Evolutionary conservation across 2,113 vertebrate genomes (phyloP).

Genomic region (Anser cygnoides): DNA sequence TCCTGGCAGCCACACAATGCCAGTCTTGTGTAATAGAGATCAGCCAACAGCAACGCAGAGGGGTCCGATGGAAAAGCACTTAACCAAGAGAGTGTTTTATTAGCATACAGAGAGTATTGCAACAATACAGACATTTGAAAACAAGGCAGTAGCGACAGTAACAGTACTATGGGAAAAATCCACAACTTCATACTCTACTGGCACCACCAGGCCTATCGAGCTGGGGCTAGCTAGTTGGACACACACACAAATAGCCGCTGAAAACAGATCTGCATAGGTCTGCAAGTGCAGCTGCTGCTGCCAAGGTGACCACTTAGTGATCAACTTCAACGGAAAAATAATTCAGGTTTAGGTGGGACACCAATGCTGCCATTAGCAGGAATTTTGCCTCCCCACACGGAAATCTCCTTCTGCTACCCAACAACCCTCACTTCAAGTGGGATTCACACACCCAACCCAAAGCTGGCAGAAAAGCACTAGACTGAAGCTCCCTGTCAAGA

Average conservation of each 20-base stretch:
- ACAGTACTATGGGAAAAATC: not conserved
- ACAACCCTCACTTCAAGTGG: not conserved
- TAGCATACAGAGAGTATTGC: not conserved
- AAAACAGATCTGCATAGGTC: not conserved
- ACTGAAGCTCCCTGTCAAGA: not conserved
- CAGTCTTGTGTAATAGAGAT: constrained; percentile 92
- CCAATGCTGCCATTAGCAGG: not conserved
- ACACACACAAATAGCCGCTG: not conserved
- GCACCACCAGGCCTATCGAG: not conserved
- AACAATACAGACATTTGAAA: not conserved
- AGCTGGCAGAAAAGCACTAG: not conserved
- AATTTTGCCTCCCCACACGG: not conserved
- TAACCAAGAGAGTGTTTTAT: not conserved
- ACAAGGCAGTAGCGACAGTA: not conserved
- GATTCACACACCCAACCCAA: not conserved
- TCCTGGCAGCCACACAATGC: constrained; percentile 85
- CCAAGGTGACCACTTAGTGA: not conserved
- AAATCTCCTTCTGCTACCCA: not conserved
- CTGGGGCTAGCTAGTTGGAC: not conserved
- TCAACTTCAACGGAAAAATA: not conserved
- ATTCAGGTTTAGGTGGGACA: not conserved
- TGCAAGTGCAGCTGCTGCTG: not conserved
- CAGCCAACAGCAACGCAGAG: constrained; percentile 87
- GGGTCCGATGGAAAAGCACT: constrained; percentile 87
- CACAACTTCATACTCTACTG: not conserved